These are phyloP conservation scores for Nemoura dubitans DNA, from an alignment of 2,888 invertebrate species.

Conservation along the genomic window DNA sequence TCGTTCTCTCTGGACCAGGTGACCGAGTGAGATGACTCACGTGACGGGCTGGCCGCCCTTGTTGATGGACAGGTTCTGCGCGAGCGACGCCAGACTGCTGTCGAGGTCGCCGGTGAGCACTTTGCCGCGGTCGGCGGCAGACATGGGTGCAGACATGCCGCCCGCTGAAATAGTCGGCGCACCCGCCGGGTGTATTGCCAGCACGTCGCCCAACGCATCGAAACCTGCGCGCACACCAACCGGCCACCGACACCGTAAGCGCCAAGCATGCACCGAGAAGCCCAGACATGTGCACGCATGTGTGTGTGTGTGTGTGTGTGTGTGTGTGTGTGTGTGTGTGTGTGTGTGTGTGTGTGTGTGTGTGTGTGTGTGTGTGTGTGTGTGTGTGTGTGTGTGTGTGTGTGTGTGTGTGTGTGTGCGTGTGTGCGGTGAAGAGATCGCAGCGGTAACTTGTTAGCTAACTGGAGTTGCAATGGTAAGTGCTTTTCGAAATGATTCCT, in stretches of 20 bases:
- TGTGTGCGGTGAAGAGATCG: no score
- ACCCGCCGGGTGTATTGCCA: conserved; percentile 63
- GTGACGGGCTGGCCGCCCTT: conserved; percentile 76
- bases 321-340: no score
- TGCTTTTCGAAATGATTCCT: no score
- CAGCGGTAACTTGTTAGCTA: no score
- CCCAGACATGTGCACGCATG: background rate
- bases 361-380: no score
- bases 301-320: no score
- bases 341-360: no score
- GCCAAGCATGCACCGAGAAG: background rate
- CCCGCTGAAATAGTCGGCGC: conserved; percentile 44
- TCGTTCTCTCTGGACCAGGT: no score
- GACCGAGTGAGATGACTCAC: no score
- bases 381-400: no score
- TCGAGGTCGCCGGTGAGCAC: conserved; percentile 93
- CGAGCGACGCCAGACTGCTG: conserved; percentile 90
- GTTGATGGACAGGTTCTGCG: conserved; percentile 91
- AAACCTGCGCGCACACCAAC: conserved; percentile 63
- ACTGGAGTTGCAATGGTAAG: no score
- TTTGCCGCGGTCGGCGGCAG: conserved; percentile 65
- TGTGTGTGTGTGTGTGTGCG: no score
- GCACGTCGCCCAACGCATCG: conserved; percentile 77
- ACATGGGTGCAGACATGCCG: background rate
- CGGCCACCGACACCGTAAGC: conserved; percentile 36